Percentiles rank a stretch among this genome's conserved stretches.
Evolutionary conservation across 2,113 vertebrate species (phyloP).

Genomic region (Podocnemis expansa): DNA sequence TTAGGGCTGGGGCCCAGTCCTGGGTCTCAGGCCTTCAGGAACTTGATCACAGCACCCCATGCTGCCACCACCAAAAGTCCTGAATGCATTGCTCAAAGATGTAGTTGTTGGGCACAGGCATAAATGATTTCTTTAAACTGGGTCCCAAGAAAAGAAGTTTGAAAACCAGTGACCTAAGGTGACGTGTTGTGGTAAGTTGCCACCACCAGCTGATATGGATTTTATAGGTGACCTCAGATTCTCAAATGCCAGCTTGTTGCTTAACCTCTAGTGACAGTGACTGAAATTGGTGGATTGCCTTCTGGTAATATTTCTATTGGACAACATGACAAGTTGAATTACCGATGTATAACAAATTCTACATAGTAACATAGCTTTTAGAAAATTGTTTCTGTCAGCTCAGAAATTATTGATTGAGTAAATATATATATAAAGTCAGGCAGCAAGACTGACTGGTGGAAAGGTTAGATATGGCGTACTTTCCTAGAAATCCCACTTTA

Average conservation of each 20-base stretch:
- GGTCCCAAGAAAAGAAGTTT: too few species aligned
- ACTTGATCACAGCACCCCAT: too few species aligned
- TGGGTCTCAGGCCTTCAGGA: too few species aligned
- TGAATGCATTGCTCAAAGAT: too few species aligned
- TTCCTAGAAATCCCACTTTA: slow-evolving; percentile 5
- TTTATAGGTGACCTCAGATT: slow-evolving; percentile 43
- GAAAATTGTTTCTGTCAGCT: slow-evolving; percentile 70
- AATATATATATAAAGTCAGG: slow-evolving; percentile 67
- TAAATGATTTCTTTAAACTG: too few species aligned
- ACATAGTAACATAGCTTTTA: slow-evolving; percentile 54
- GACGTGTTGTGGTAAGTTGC: slow-evolving; percentile 22
- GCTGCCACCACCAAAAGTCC: too few species aligned
- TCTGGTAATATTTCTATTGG: slow-evolving; percentile 67
- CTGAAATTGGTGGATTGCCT: slow-evolving; percentile 53
- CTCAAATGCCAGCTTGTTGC: slow-evolving; percentile 34
- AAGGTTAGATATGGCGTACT: slow-evolving; percentile 36
- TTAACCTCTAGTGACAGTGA: slow-evolving; percentile 62
- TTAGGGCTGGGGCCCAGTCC: too few species aligned
- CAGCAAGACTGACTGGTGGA: slow-evolving; percentile 30
- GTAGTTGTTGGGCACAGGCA: too few species aligned
- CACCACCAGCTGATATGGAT: slow-evolving; percentile 19
- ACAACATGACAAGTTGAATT: slow-evolving; percentile 68
- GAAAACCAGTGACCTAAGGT: too few species aligned
- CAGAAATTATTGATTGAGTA: slow-evolving; percentile 69
- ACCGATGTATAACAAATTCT: slow-evolving; percentile 65